Percentiles rank a stretch among this genome's conserved stretches.
phyloP scores from a whole-genome alignment of 2,797 vertebrate species.

The Tolypeutes matacus region DNA sequence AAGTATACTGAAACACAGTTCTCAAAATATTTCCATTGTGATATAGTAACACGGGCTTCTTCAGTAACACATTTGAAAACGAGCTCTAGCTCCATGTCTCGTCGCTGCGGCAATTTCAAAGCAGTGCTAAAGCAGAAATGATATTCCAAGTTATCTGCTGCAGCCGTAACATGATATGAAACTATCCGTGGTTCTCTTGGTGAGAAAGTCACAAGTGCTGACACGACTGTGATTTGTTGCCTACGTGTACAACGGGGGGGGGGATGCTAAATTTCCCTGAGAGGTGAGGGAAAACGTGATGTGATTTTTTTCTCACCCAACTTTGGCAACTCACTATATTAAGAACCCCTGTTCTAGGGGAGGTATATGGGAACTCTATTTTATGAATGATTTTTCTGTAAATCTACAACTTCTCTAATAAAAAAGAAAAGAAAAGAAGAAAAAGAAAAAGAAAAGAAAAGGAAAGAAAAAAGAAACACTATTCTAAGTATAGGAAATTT shows the following conservation, averaged over 20 bases:
- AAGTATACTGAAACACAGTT: background rate
- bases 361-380: too few species aligned
- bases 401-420: too few species aligned
- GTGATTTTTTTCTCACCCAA: background rate
- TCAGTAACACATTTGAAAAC: background rate
- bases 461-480: too few species aligned
- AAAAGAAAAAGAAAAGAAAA: too few species aligned
- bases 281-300: background rate
- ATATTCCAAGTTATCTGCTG: background rate
- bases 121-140: background rate
- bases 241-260: too few species aligned
- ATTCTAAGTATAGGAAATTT: background rate
- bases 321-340: background rate
- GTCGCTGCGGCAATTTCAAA: background rate
- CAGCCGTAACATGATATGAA: background rate
- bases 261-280: background rate
- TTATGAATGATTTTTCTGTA: too few species aligned
- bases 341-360: background rate
- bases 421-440: too few species aligned
- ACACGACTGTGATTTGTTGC: background rate
- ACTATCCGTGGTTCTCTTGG: background rate
- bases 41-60: background rate
- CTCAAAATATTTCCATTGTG: background rate
- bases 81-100: background rate
- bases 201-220: background rate